These are phyloP conservation scores for Hafferia zeledoni DNA, from an alignment of 2,797 vertebrate genomes.

Conservation along the genomic window DNA sequence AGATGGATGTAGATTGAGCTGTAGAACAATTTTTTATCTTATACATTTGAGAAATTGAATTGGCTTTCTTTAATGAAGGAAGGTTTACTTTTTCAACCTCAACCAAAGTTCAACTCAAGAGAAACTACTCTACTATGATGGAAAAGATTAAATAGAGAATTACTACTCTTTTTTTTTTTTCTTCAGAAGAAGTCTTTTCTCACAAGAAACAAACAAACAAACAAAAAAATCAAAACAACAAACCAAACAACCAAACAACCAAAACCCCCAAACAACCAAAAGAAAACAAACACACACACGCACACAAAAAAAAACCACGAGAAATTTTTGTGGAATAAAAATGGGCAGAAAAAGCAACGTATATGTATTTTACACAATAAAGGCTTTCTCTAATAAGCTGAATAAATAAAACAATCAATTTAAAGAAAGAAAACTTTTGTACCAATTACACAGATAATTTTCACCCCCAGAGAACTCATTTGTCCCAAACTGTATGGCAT, in stretches of 20 bases:
- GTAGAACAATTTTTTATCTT: conserved; percentile 20
- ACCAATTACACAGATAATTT: conserved; percentile 39
- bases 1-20: conserved; percentile 38
- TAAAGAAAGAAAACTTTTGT: conserved; percentile 51
- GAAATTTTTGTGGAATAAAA: conserved; percentile 14
- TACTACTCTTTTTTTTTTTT: background rate
- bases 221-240: background rate
- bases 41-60: conserved; percentile 56
- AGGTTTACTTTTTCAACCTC: conserved; percentile 18
- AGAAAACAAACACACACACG: background rate
- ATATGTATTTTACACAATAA: conserved; percentile 57
- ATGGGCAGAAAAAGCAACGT: conserved; percentile 40
- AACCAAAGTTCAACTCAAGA: background rate
- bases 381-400: conserved; percentile 37
- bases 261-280: background rate
- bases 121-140: background rate
- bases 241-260: background rate
- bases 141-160: background rate
- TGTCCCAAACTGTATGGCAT: background rate
- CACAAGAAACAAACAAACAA: background rate
- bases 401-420: conserved; percentile 57
- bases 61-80: conserved; percentile 15
- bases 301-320: background rate
- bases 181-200: background rate
- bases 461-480: conserved; percentile 1